Evolutionary conservation across 2,888 invertebrate species (phyloP), one percentile per base, ranked within the genome.

Genomic region (Eupithecia subumbrata): DNA sequence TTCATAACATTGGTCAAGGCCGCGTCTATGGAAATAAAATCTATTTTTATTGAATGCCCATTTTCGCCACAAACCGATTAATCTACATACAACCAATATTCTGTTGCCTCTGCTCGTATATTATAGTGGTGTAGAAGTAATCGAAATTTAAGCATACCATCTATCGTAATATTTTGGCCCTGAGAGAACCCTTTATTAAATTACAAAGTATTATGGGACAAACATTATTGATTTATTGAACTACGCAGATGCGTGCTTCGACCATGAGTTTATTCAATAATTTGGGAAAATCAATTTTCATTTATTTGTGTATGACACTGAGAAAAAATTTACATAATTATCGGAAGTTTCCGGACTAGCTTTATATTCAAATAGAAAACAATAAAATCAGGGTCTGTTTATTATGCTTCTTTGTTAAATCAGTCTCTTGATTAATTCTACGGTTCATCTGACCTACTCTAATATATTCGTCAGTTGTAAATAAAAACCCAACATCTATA

Each of bases 341-440:
- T 80, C 86, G 84, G 85, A 86, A 85, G 84, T 84, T 83, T 86
- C 85, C 87, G 84, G 76, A 78, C 80, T 67, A 73, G 73, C 73
- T 72, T 71, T 77, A 77, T 78, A 74, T 80, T 78, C 16, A 80
- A 76, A 73, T 74, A 74, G n/a, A 72, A 76, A 74, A 74, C 68
- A 69, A 64, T 25, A 69, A 73, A 72, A 71, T 48, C 80, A 81
- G 75, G 77, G 76, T 79, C 76, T 70, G 43, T 69, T 22, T 71
- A 56, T 69, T 70, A 78, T 76, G 76, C 68, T 76, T 78, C 48
- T 48, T 48, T 52, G 52, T 52, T n/a, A 52, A 64, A 34, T 64
- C 30, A 63, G 16, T 7, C 34, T 64, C 16, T 34, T 34, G 8
- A 18, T 34, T 34, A 64, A 64, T 18, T 64, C 64, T 64, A 34